Evolutionary conservation across 2,113 vertebrate genomes (phyloP), one percentile per base, ranked within the genome.

Genomic region (Taurulus bubalis): DNA sequence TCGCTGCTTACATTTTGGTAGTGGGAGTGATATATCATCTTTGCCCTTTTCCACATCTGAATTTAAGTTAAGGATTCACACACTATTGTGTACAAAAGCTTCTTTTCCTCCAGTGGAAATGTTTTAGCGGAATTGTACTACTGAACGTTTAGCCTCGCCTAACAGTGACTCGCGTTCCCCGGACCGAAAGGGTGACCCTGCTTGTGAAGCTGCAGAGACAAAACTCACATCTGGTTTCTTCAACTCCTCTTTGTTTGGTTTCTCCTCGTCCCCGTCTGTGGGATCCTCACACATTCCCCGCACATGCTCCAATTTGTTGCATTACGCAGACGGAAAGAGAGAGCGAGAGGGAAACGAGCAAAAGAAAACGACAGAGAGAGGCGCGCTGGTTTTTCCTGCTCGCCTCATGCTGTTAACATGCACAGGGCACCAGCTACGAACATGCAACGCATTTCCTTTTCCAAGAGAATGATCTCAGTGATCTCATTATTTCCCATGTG

Each of bases 401-500:
- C n/a, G 55, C 59, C 80, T 78, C 71, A 62, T 76, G 65, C 65
- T 75, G 80, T 80, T 86, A 89, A 85, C 74, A 84, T 75, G 62
- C 75, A 67, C 67, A 12, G 53, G 67, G 83, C 71, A 86, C 56
- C 56, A 49, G 68, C 82, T 74, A 76, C 77, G 62, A 86, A 88
- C 89, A 84, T 74, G 68, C 66, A 81, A 81, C 47, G 18, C 55
- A 74, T 76, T 85, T 64, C 20, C 62, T 74, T 64, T 83, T 87
- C 73, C 83, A 3, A 75, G 71, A 85, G 85, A 87, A 80, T 77
- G 80, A 89, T 88, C 86, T 86, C 51, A 49, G 78, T 71, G 76
- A 88, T 89, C 86, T 88, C 74, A 82, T 84, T 82, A 85, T 90
- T 84, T 85, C 87, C 87, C 85, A 85, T 81, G 85, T 80, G 85